Evolutionary conservation across 1,140 invertebrate species (phyloP).

Genomic region (Polyergus mexicanus): DNA sequence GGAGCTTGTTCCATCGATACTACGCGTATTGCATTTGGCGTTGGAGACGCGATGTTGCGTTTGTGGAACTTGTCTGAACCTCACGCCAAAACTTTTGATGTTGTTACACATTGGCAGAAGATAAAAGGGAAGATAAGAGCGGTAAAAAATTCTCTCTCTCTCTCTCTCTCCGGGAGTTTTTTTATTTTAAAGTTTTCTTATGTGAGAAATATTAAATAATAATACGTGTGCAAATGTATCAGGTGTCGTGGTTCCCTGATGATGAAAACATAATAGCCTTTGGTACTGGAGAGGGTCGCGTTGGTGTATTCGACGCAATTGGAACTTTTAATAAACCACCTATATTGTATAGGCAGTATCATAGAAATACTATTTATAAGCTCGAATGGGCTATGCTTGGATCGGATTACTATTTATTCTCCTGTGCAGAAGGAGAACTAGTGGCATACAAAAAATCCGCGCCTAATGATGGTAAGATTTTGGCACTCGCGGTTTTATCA

Average conservation of each 20-base stretch:
- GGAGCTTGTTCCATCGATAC: conserved; percentile 91
- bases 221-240: conserved; percentile 2
- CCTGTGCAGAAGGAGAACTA: conserved; percentile 85
- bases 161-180: conserved; percentile 7
- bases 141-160: conserved; percentile 82
- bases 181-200: neutral
- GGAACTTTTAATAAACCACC: conserved; percentile 79
- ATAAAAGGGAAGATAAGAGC: conserved; percentile 91
- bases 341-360: conserved; percentile 82
- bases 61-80: conserved; percentile 90
- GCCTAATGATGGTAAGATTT: conserved; percentile 82
- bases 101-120: conserved; percentile 89
- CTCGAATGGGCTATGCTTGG: conserved; percentile 83
- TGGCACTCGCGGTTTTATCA: neutral
- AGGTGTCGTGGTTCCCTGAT: conserved; percentile 92
- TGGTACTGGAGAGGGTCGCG: conserved; percentile 91
- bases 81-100: conserved; percentile 85
- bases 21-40: conserved; percentile 89
- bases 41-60: conserved; percentile 90
- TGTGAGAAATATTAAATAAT: neutral
- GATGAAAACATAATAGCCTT: conserved; percentile 92
- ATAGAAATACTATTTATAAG: conserved; percentile 81
- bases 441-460: conserved; percentile 84
- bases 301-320: conserved; percentile 87
- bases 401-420: conserved; percentile 84